These are phyloP conservation scores for Himalopsyche kuldschensis DNA, from an alignment of 2,888 invertebrate species.

Conservation along the genomic window DNA sequence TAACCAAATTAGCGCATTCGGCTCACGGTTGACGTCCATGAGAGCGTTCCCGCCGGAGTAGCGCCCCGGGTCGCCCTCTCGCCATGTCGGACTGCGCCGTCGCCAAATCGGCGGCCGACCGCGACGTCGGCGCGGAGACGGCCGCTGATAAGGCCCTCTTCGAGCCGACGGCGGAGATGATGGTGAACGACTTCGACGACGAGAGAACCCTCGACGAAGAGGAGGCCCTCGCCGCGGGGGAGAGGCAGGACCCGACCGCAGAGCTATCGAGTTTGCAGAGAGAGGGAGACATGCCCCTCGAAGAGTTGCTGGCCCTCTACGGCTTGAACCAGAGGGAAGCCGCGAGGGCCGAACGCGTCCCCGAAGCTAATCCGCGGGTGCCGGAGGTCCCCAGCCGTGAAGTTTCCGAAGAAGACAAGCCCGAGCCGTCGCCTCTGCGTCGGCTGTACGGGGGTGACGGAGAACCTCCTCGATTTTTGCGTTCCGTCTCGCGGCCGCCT, in stretches of 20 bases:
- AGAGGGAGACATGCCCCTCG: constrained; percentile 96
- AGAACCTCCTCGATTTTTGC: constrained; percentile 54
- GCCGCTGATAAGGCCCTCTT: constrained; percentile 68
- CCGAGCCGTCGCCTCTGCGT: constrained; percentile 90
- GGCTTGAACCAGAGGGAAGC: constrained; percentile 62
- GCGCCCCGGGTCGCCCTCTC: constrained; percentile 20
- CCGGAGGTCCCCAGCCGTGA: background rate
- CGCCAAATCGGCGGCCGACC: constrained; percentile 55
- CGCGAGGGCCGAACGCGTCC: constrained; percentile 47
- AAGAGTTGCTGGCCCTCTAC: constrained; percentile 88
- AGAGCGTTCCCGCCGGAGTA: constrained; percentile 7
- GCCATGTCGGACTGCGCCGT: constrained; percentile 61
- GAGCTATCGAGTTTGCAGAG: constrained; percentile 87
- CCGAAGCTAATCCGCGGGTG: constrained; percentile 22
- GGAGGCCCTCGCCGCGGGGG: constrained; percentile 89
- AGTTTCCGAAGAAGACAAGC: constrained; percentile 75
- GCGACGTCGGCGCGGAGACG: constrained; percentile 58
- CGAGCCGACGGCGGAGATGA: constrained; percentile 94
- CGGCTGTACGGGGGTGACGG: constrained; percentile 69
- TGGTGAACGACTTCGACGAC: constrained; percentile 97
- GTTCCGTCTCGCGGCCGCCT: constrained; percentile 71
- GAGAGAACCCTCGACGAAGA: constrained; percentile 96
- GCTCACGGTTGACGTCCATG: constrained; percentile 12
- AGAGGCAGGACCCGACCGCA: constrained; percentile 80
- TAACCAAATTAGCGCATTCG: background rate